Base-by-base conservation (phyloP, 2,888 invertebrate species). In the Aradus depressus region DNA sequence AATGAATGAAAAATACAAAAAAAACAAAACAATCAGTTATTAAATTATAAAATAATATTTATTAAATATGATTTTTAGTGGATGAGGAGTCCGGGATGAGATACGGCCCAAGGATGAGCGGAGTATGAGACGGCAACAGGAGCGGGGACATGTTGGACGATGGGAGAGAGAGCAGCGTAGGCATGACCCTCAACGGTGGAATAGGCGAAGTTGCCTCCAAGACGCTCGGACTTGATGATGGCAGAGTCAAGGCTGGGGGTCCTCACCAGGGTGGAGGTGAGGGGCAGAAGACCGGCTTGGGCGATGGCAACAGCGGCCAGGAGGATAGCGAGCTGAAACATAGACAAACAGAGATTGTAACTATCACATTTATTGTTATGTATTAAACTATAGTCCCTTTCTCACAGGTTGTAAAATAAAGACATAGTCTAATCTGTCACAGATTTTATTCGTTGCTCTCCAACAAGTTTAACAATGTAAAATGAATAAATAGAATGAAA, bases 191-290 rank as follows among this genome's bases (percentile, higher is more conserved):
- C 73, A 42, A 70, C 65, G 38, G 71, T 69, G 60, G 70, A 71
- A 65, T 75, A 75, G 32, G 73, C 73, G 63, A 75, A 75, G 65
- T 72, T 74, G 50, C 73, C 72, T 48, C 73, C 74, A 50, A 73
- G 60, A 25, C 72, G 66, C 58, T 72, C 70, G 28, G 70, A 70
- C 62, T 70, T 68, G 63, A 74, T 70, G 59, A 73, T 65, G 54
- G 74, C 72, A 43, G 70, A 70, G 66, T 74, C 74, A 57, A 69
- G 66, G 58, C 65, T 64, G 25, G 74, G 74, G 6, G 70, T 68
- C 45, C 72, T 67, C 44, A 69, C 61, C 42, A 68, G 55, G 43
- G 64, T 59, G 62, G 63, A 41, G 59, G 61, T 39, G 53, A 42
- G 43, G 61, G 64, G 44, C 61, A 61, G 41, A 51, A 45, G 34